Percentiles rank a stretch among this genome's conserved stretches.
phyloP scores from a whole-genome alignment of 2,888 invertebrate species.

The Buathra laborator region DNA sequence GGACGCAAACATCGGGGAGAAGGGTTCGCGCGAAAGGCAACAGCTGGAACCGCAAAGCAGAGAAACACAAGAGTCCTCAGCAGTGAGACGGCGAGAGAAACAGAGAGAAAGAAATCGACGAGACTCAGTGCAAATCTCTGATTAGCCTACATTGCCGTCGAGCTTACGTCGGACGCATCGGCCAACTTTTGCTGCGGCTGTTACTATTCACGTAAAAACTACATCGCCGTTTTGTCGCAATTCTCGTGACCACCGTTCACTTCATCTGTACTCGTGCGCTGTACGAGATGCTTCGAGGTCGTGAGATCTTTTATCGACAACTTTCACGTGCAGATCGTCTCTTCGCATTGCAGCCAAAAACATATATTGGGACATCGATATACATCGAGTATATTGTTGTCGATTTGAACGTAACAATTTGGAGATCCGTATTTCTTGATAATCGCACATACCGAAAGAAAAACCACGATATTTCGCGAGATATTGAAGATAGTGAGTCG shows the following conservation, averaged over 20 bases:
- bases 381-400: too few species aligned
- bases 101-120: conserved; percentile 47
- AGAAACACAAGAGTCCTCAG: conserved; percentile 36
- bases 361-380: too few species aligned
- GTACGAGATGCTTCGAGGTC: neutral
- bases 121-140: conserved; percentile 74
- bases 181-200: conserved; percentile 49
- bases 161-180: conserved; percentile 69
- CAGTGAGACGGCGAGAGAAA: conserved; percentile 18
- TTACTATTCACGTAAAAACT: conserved; percentile 17
- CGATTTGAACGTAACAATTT: too few species aligned
- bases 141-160: conserved; percentile 79
- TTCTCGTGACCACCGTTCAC: neutral
- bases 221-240: conserved; percentile 24
- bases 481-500: too few species aligned
- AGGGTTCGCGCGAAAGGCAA: neutral
- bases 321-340: neutral
- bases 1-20: neutral
- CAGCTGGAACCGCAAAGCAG: conserved; percentile 10
- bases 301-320: conserved; percentile 18
- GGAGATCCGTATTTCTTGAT: too few species aligned
- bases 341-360: neutral
- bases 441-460: too few species aligned
- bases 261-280: neutral
- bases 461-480: too few species aligned